A percentile compares a stretch with the other conserved stretches of the same genome.
Conservation (phyloP, 2,113 vertebrate genomes). For the Rana temporaria region DNA sequence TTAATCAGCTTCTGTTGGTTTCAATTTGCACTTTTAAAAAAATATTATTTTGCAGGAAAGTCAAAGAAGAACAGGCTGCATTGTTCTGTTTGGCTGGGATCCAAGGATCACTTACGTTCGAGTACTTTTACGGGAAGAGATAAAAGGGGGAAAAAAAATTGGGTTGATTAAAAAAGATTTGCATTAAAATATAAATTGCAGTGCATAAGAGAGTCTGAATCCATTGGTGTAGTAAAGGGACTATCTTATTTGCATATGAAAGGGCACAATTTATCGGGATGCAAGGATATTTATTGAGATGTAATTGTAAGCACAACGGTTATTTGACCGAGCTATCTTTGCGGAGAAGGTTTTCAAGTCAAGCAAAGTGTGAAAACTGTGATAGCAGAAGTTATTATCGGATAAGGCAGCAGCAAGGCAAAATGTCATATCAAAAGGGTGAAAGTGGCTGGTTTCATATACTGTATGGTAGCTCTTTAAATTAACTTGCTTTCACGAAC, state of each 20-base stretch:
- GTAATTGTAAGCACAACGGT: background rate
- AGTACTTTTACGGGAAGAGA: constrained; percentile 34
- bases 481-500: too few relatives aligned
- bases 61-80: background rate
- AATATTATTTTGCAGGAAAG: constrained; percentile 33
- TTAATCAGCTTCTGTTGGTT: constrained; percentile 29
- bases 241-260: background rate
- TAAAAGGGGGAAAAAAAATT: background rate
- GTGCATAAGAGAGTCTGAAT: background rate
- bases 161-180: constrained; percentile 33
- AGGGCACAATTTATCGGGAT: background rate
- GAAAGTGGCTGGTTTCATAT: too few relatives aligned
- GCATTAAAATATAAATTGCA: constrained; percentile 29
- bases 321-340: background rate
- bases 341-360: too few relatives aligned
- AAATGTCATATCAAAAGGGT: too few relatives aligned
- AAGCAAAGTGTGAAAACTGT: too few relatives aligned
- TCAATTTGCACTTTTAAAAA: constrained; percentile 47
- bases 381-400: too few relatives aligned
- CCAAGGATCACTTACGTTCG: constrained; percentile 11
- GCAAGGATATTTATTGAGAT: background rate
- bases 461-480: too few relatives aligned
- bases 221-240: background rate
- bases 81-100: background rate
- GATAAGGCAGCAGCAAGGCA: too few relatives aligned